phyloP scores from a whole-genome alignment of 2,888 invertebrate genomes.

The Leptinotarsa tumamoca region DNA sequence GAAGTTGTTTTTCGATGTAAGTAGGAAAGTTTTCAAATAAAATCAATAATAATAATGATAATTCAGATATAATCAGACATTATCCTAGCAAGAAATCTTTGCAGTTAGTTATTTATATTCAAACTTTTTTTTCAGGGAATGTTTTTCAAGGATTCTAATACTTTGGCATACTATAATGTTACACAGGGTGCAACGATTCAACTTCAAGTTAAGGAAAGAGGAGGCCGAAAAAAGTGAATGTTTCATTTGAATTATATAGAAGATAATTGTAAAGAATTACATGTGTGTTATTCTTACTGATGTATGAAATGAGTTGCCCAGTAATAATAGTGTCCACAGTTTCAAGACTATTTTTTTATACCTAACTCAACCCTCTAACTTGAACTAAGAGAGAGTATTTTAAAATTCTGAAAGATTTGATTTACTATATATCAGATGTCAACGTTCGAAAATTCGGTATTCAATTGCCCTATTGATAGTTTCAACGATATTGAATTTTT shows the following conservation, averaged over 20 bases:
- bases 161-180: slow-evolving; percentile 96
- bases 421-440: too few species aligned
- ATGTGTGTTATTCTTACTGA: neutral
- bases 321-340: too few species aligned
- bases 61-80: too few species aligned
- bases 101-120: too few species aligned
- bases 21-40: slow-evolving; percentile 42
- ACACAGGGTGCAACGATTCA: slow-evolving; percentile 85
- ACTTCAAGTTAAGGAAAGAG: slow-evolving; percentile 95
- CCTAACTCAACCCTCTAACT: too few species aligned
- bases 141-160: slow-evolving; percentile 97
- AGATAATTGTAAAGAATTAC: neutral
- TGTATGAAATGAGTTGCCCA: neutral
- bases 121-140: slow-evolving; percentile 78
- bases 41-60: neutral
- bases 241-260: slow-evolving; percentile 7
- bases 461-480: too few species aligned
- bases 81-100: too few species aligned
- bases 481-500: too few species aligned
- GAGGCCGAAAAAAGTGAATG: slow-evolving; percentile 93
- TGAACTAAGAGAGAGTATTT: too few species aligned
- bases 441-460: too few species aligned
- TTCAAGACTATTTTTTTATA: too few species aligned
- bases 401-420: too few species aligned
- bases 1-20: slow-evolving; percentile 93